Percentiles rank a stretch among this genome's conserved stretches.
phyloP scores from a whole-genome alignment of 2,113 vertebrate genomes.

The Orthonyx spaldingii region DNA sequence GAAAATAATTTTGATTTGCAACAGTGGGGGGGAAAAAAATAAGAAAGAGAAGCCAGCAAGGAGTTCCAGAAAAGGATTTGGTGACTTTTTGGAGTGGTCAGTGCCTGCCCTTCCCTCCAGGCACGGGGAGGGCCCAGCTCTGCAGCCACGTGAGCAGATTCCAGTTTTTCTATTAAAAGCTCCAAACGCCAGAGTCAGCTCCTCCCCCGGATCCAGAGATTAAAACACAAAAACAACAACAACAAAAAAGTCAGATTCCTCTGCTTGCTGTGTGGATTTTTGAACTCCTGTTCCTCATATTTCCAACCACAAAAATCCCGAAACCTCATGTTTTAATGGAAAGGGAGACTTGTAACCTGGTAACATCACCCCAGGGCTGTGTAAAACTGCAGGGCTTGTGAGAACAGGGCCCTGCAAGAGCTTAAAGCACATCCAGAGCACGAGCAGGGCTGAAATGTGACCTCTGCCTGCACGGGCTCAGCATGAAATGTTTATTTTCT shows the following conservation, averaged over 20 bases:
- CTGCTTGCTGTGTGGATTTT: background rate
- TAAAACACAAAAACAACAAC: background rate
- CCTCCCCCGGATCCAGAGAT: background rate
- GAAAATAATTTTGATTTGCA: background rate
- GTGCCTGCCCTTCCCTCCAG: background rate
- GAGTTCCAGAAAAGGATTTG: background rate
- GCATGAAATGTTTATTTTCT: background rate
- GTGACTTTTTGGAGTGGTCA: background rate
- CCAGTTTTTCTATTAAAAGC: background rate
- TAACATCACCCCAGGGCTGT: background rate
- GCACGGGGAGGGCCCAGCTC: background rate
- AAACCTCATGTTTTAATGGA: background rate
- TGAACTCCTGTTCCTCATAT: background rate
- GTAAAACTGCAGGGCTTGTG: background rate
- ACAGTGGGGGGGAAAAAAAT: accelerated
- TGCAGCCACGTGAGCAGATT: background rate
- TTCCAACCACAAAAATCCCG: background rate
- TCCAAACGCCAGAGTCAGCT: background rate
- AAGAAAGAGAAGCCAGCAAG: background rate
- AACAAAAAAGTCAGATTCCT: background rate
- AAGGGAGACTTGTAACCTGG: background rate
- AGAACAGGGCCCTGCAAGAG: background rate
- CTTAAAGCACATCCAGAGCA: background rate
- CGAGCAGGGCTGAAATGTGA: background rate
- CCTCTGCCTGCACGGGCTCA: background rate